These are phyloP conservation scores for Cnemophilus loriae DNA, from an alignment of 2,113 vertebrate genomes.

Conservation along the genomic window DNA sequence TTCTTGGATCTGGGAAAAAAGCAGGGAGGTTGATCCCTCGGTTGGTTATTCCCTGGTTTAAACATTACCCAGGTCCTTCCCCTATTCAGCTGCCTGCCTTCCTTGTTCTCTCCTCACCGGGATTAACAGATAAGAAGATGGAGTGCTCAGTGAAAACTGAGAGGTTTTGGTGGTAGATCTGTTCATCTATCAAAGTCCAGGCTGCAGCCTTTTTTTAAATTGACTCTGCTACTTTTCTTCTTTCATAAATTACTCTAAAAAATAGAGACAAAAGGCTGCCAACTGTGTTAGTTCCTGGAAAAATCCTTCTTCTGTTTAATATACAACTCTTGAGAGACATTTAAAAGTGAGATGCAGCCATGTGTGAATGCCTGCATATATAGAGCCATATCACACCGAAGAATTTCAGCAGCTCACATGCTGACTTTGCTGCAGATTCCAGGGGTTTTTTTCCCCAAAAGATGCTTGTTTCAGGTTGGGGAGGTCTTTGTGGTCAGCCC, in stretches of 20 bases:
- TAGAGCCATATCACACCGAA: not conserved
- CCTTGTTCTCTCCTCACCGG: not conserved
- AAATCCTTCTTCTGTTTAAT: conserved; percentile 46
- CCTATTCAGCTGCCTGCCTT: not conserved
- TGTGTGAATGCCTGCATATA: conserved; percentile 18
- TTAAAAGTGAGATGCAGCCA: conserved; percentile 43
- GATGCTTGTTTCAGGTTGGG: not conserved
- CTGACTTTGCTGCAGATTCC: not conserved
- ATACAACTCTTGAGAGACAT: conserved; percentile 21
- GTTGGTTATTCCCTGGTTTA: not conserved
- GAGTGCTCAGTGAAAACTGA: conserved; percentile 30
- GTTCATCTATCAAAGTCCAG: conserved; percentile 59
- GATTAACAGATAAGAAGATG: conserved; percentile 41
- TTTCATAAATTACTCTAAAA: conserved; percentile 56
- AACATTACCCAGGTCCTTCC: not conserved
- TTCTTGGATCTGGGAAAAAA: not conserved
- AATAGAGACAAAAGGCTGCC: conserved; percentile 54
- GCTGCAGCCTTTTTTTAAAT: conserved; percentile 41
- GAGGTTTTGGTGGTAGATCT: conserved; percentile 48
- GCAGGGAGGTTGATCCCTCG: not conserved
- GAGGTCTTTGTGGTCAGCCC: not conserved
- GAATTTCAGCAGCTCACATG: not conserved
- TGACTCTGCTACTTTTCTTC: conserved; percentile 30
- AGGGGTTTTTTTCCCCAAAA: not conserved
- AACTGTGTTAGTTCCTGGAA: conserved; percentile 40